Evolutionary conservation across 2,113 vertebrate species (phyloP), one percentile per base, ranked within the genome.

Genomic region (Gambusia affinis): DNA sequence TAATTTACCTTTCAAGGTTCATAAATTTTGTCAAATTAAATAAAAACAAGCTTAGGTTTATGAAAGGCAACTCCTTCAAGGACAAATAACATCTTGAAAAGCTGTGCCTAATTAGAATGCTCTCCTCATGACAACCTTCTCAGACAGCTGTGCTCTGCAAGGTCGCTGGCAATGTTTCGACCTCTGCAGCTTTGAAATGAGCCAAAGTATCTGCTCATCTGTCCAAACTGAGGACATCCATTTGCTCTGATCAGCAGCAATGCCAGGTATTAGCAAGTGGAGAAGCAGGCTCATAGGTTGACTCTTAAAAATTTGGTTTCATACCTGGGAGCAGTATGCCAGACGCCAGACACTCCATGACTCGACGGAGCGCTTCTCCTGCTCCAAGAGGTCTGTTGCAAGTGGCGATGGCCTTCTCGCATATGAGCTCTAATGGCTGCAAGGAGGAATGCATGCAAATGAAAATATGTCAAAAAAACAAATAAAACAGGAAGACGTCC

Each of bases 351-450:
- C 97, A 99, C 93, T 99, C 98, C 97, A 99, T 97, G 89, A 99
- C 98, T 90, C 98, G 95, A 74, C 98, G 96, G 88, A 99, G 93
- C 2, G 98, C 98, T 92, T 99, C 98, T 86, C 98, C 98, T 33
- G 98, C 97, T 4, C 98, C 97, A 85, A 98, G 87, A 61, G 98
- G 98, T 94, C 98, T 95, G 95, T 98, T 99, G 94, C 98, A 99
- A 86, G 98, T 99, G 90, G 97, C 98, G 83, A 99, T 98, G 87
- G 98, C 97, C 95, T 99, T 99, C 95, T 99, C 98, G 93, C 98
- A 99, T 92, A 99, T 96, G 73, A 99, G 96, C 93, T 99, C 98
- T 91, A 99, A 93, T 64, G 98, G 98, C 98, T 99, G 91, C 19
- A 64, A 28, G 42, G 39, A 78, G 14, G 69, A 31, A 57, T 75